These are phyloP conservation scores for Druon quercuslanigerum DNA, from an alignment of 1,140 invertebrate genomes.

Conservation along the genomic window DNA sequence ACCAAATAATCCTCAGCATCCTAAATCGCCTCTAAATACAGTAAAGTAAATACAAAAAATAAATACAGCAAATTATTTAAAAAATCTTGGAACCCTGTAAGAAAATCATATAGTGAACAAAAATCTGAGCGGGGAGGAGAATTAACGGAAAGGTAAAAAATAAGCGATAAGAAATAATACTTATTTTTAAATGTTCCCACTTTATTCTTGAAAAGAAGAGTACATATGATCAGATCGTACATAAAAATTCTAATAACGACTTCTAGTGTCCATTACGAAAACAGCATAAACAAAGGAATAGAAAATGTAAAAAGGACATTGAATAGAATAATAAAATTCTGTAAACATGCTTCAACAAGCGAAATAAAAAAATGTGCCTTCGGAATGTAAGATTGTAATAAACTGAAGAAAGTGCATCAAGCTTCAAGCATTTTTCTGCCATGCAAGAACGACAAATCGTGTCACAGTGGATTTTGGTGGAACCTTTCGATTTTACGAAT, in stretches of 20 bases:
- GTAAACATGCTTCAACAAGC: slow-evolving; percentile 50
- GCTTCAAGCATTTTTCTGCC: slow-evolving; percentile 50
- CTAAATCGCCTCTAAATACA: neutral
- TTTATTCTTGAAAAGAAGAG: slow-evolving; percentile 69
- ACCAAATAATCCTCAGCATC: neutral
- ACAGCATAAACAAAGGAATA: slow-evolving; percentile 33
- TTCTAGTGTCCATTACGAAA: slow-evolving; percentile 39
- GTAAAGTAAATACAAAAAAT: slow-evolving; percentile 41
- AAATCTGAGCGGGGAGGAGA: slow-evolving; percentile 46
- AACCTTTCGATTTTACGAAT: slow-evolving; percentile 38
- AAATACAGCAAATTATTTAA: slow-evolving; percentile 33
- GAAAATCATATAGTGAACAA: slow-evolving; percentile 48
- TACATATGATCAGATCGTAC: slow-evolving; percentile 64
- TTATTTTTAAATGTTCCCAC: slow-evolving; percentile 51
- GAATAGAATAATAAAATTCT: neutral
- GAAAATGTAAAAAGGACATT: slow-evolving; percentile 34
- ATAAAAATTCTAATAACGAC: slow-evolving; percentile 43
- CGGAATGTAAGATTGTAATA: slow-evolving; percentile 38
- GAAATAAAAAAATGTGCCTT: slow-evolving; percentile 43
- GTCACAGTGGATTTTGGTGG: slow-evolving; percentile 5
- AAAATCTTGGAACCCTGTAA: slow-evolving; percentile 43
- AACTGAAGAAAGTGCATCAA: slow-evolving; percentile 48
- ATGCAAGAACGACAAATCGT: slow-evolving; percentile 30
- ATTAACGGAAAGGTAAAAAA: slow-evolving; percentile 56
- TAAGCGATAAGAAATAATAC: slow-evolving; percentile 59